Evolutionary conservation across 2,888 invertebrate species (phyloP).

Genomic region (Taphrorychus bicolor): DNA sequence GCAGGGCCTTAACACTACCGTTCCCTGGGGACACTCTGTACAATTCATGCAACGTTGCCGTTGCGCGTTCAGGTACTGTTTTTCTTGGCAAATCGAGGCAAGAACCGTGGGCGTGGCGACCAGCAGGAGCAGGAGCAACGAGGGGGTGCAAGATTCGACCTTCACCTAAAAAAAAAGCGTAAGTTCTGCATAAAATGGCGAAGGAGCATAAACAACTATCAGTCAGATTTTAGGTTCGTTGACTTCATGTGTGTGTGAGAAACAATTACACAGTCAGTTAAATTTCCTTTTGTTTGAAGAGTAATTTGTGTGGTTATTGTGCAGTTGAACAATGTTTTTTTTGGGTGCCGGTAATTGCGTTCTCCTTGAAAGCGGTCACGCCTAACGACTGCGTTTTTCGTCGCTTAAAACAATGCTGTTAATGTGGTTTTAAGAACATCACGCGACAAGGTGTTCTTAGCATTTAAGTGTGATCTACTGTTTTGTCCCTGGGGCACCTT

Average conservation of each 20-base stretch:
- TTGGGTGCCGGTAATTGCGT: conserved; percentile 20
- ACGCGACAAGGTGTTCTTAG: too few species aligned
- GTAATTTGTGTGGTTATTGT: conserved; percentile 14
- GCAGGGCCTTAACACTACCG: conserved; percentile 74
- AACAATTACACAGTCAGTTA: background rate
- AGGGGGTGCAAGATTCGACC: conserved; percentile 51
- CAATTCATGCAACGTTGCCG: conserved; percentile 73
- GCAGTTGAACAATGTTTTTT: conserved; percentile 17
- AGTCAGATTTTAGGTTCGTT: background rate
- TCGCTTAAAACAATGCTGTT: conserved; percentile 9
- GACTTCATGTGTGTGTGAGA: background rate
- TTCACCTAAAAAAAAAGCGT: conserved; percentile 55
- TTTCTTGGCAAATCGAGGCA: conserved; percentile 56
- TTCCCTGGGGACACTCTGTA: conserved; percentile 70
- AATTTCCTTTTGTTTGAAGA: conserved; percentile 15
- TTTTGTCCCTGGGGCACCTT: too few species aligned
- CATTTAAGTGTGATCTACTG: too few species aligned
- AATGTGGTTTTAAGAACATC: too few species aligned
- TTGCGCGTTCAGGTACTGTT: conserved; percentile 74
- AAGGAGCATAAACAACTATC: background rate
- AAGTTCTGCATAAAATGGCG: background rate
- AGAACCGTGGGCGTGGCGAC: conserved; percentile 46
- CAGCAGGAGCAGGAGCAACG: conserved; percentile 47
- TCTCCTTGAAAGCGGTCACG: conserved; percentile 29
- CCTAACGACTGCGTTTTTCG: conserved; percentile 16